phyloP scores from a whole-genome alignment of 2,888 invertebrate species.

The Rhingia campestris region DNA sequence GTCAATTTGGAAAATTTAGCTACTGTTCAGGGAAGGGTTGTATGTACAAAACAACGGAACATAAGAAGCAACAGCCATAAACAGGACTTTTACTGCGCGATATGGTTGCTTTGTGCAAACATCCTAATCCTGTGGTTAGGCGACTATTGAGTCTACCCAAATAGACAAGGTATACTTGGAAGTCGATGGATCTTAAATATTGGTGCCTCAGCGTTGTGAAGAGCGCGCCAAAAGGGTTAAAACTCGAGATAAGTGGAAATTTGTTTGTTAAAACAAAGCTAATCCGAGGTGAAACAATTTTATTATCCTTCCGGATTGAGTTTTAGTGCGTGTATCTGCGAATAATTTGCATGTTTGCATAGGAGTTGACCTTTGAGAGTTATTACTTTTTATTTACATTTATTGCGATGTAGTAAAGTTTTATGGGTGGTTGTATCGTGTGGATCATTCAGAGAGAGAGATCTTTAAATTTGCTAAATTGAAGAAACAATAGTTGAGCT shows the following conservation, averaged over 20 bases:
- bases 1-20: constrained; percentile 70
- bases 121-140: constrained; percentile 82
- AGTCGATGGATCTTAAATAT: constrained; percentile 1
- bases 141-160: constrained; percentile 80
- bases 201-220: background rate
- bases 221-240: constrained; percentile 73
- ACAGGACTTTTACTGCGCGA: constrained; percentile 46
- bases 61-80: constrained; percentile 50
- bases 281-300: constrained; percentile 44
- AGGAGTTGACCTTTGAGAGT: constrained; percentile 68
- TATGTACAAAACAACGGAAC: constrained; percentile 50
- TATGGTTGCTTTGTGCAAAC: constrained; percentile 76
- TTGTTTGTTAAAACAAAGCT: constrained; percentile 62
- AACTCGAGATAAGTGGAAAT: constrained; percentile 55
- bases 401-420: constrained; percentile 21
- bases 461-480: background rate
- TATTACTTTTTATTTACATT: constrained; percentile 63
- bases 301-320: constrained; percentile 9
- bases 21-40: constrained; percentile 66
- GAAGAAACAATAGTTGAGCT: too few relatives aligned
- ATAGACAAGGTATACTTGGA: constrained; percentile 75
- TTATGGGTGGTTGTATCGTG: background rate
- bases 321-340: background rate
- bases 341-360: constrained; percentile 49
- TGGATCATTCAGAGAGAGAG: constrained; percentile 14